Percentiles rank a stretch among this genome's conserved stretches.
These are phyloP conservation scores for Bagarius yarrelli DNA, from an alignment of 2,113 vertebrate species.

Conservation along the genomic window DNA sequence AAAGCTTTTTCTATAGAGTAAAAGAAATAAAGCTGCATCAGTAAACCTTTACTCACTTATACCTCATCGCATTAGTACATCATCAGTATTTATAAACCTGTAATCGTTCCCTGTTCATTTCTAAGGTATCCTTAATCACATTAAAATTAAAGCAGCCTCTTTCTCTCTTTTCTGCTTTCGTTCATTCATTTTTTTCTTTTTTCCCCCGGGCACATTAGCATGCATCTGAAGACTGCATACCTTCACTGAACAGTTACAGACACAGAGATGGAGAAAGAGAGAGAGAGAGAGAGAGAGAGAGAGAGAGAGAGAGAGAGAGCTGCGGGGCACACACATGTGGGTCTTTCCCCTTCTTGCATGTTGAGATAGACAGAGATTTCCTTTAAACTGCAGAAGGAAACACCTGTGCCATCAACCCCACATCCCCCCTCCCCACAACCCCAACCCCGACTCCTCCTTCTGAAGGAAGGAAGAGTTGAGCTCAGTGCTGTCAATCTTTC, in stretches of 20 bases:
- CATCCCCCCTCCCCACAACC: constrained; percentile 30
- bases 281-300: constrained; percentile 26
- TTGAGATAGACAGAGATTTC: constrained; percentile 62
- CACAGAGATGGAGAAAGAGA: constrained; percentile 66
- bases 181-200: constrained; percentile 23
- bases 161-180: constrained; percentile 10
- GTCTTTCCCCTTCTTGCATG: constrained; percentile 65
- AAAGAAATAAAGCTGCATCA: background rate
- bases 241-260: constrained; percentile 69
- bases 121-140: constrained; percentile 7
- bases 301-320: constrained; percentile 41
- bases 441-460: constrained; percentile 26
- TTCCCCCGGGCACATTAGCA: constrained; percentile 71
- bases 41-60: background rate
- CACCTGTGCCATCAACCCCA: constrained; percentile 61
- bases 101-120: constrained; percentile 1
- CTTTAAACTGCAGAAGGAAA: constrained; percentile 65
- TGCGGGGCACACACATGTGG: constrained; percentile 71
- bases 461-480: constrained; percentile 61
- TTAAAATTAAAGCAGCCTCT: background rate
- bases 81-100: constrained; percentile 9
- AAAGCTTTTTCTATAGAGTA: background rate
- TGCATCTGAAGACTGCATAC: constrained; percentile 74
- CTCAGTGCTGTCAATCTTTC: constrained; percentile 50
- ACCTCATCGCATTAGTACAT: constrained; percentile 9